Evolutionary conservation across 1,140 invertebrate species (phyloP), one percentile per base, ranked within the genome.

Genomic region (Tachypleus tridentatus): DNA sequence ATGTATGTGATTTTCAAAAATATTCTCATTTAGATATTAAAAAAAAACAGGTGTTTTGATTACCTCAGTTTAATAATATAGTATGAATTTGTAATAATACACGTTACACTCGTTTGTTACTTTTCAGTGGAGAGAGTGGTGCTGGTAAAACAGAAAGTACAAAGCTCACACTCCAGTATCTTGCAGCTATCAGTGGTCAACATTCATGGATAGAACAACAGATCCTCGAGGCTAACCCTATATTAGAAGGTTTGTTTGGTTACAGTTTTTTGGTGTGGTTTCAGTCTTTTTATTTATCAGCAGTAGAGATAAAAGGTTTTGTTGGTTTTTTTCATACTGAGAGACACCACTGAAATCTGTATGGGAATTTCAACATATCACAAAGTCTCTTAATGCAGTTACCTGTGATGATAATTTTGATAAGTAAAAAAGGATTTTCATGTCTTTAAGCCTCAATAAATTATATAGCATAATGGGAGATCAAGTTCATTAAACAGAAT

Each of bases 141-240:
- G 95, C 96, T 11, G 97, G 96, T 49, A 99, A 99, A 80, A 99
- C 97, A 4, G 97, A 99, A 79, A 97, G 93, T 75, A 98, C 97
- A 29, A 99, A 99, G 80, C 80, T 98, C 58, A 97, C 98, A 71
- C 80, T 99, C 48, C 96, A 98, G 80, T 99, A 98, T 79, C 81
- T 99, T 70, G 96, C 97, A 9, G 94, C 95, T 11, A 96, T 98
- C 67, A 96, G 91, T 77, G 95, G 96, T 11, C 98, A 98, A 77
- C 95, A 98, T 80, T 97, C 94, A 0, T 98, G 94, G 94, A 98
- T 98, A 73, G 95, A 98, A 77, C 94, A 98, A 76, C 91, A 95
- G 81, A 93, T 95, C 68, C 82, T 95, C 61, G 91, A 94, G 77
- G 90, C 91, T 0, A 94, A 95, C 81, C 92, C 92, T 3, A 91